Percentiles rank a stretch among this genome's conserved stretches.
These are phyloP conservation scores for Doryteuthis pealeii DNA, from an alignment of 1,140 invertebrate species.

Conservation along the genomic window DNA sequence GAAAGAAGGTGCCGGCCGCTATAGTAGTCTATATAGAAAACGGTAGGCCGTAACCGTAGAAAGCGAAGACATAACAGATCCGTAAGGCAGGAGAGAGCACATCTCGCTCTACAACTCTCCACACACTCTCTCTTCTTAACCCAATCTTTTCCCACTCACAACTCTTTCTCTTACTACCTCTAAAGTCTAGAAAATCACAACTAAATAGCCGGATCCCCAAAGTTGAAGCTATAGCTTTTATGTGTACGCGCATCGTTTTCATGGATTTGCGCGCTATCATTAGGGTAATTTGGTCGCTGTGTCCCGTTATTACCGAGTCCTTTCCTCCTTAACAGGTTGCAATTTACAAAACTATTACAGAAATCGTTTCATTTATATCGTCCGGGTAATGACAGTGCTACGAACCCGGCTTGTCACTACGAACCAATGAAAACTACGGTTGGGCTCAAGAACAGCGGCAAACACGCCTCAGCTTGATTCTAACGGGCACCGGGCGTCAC, in stretches of 20 bases:
- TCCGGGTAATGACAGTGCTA: neutral
- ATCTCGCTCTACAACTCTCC: neutral
- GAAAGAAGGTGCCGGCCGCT: too few relatives aligned
- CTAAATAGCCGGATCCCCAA: neutral
- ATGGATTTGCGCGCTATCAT: neutral
- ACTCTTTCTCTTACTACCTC: neutral
- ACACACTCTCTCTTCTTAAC: neutral
- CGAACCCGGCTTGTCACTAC: neutral
- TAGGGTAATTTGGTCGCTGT: neutral
- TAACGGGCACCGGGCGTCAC: too few relatives aligned
- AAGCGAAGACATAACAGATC: too few relatives aligned
- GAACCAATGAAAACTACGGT: neutral
- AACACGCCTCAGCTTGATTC: too few relatives aligned
- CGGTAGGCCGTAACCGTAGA: too few relatives aligned
- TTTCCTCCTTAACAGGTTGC: conserved; percentile 8
- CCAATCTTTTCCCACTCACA: neutral
- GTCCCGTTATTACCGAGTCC: neutral
- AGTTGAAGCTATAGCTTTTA: neutral
- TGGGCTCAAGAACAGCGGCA: too few relatives aligned
- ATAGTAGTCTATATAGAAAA: too few relatives aligned
- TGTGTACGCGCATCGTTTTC: neutral
- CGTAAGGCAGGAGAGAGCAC: too few relatives aligned
- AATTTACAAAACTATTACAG: conserved; percentile 3
- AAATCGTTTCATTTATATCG: conserved; percentile 11
- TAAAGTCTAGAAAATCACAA: neutral